Evolutionary conservation across 2,888 invertebrate genomes (phyloP).

Genomic region (Dorcus hopei): DNA sequence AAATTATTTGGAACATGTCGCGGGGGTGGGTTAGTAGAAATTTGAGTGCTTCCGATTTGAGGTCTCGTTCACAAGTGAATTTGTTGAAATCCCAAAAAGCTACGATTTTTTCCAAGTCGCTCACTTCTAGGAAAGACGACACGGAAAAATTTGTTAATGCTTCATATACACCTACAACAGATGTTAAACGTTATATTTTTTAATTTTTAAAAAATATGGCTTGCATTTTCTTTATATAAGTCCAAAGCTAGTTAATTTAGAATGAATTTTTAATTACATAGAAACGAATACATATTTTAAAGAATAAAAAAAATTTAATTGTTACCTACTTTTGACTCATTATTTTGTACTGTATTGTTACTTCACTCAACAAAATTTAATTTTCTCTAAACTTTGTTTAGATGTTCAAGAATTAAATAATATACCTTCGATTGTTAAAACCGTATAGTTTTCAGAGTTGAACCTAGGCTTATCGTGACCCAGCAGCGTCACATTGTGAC

Average conservation of each 20-base stretch:
- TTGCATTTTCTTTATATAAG: no score
- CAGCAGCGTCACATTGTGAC: slow-evolving; percentile 25
- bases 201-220: neutral
- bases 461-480: slow-evolving; percentile 17
- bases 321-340: no score
- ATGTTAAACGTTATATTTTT: neutral
- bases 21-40: slow-evolving; percentile 24
- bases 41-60: slow-evolving; percentile 18
- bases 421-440: slow-evolving; percentile 6
- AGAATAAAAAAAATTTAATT: no score
- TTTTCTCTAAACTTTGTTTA: no score
- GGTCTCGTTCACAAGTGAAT: slow-evolving; percentile 19
- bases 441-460: slow-evolving; percentile 7
- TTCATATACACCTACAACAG: slow-evolving; percentile 20
- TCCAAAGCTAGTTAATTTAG: no score
- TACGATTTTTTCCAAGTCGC: slow-evolving; percentile 5
- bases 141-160: neutral
- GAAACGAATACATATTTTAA: no score
- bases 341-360: no score
- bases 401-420: neutral
- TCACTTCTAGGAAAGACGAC: neutral
- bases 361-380: no score
- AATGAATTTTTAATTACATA: no score
- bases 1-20: slow-evolving; percentile 27
- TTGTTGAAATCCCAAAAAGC: slow-evolving; percentile 10